Conservation (phyloP, 2,113 vertebrate species). For the Hemichromis elongatus region DNA sequence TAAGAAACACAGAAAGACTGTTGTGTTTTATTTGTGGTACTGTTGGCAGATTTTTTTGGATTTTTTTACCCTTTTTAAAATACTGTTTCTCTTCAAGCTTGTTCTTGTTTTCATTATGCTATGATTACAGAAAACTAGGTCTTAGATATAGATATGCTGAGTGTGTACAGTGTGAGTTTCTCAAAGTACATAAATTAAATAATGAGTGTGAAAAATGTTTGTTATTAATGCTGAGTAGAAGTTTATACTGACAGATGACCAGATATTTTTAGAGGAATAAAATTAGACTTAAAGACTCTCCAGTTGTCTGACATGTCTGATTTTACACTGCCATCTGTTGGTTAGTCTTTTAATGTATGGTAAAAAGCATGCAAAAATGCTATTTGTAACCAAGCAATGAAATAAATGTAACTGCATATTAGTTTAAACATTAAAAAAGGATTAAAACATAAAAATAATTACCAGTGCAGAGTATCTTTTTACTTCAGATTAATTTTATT, state of each 20-base stretch:
- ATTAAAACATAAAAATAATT: neutral
- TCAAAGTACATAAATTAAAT: constrained; percentile 12
- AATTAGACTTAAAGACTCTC: constrained; percentile 44
- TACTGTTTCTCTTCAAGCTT: neutral
- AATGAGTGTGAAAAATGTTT: constrained; percentile 38
- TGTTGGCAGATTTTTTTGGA: neutral
- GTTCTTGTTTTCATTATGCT: constrained; percentile 30
- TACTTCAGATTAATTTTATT: neutral
- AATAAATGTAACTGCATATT: neutral
- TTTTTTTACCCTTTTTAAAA: constrained; percentile 31
- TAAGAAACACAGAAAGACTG: neutral
- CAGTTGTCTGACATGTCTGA: constrained; percentile 47
- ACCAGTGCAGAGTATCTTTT: neutral
- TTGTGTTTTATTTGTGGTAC: neutral
- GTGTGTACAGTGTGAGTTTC: constrained; percentile 35
- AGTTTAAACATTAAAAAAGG: neutral
- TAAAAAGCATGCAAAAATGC: neutral
- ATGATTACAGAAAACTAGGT: neutral
- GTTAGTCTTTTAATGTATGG: neutral
- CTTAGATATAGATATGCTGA: neutral
- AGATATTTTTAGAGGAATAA: constrained; percentile 61
- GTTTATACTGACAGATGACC: constrained; percentile 30
- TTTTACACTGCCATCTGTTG: constrained; percentile 53
- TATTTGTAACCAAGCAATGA: neutral
- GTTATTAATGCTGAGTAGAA: constrained; percentile 14